A percentile compares a stretch with the other conserved stretches of the same genome.
These are phyloP conservation scores for Caenorhabditis sp. DNA, from an alignment of 2,888 invertebrate genomes.

Conservation along the genomic window DNA sequence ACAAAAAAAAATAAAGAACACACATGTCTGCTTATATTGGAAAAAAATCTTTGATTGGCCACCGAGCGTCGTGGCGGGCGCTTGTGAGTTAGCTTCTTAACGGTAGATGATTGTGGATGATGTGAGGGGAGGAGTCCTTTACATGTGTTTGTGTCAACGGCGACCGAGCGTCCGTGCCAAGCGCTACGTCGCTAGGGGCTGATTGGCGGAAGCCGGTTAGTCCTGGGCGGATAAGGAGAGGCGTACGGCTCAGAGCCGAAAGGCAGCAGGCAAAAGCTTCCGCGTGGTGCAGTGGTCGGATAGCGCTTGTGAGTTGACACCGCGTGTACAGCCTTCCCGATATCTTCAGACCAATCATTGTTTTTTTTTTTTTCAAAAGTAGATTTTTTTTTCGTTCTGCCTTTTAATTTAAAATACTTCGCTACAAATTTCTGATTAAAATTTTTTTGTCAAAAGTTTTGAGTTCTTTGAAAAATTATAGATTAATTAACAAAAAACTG, in stretches of 20 bases:
- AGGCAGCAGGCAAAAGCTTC: slow-evolving; percentile 66
- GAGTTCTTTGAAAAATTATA: too few relatives aligned
- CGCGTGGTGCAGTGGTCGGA: slow-evolving; percentile 65
- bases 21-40: too few relatives aligned
- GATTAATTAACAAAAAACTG: too few relatives aligned
- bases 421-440: too few relatives aligned
- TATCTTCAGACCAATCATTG: slow-evolving; percentile 52
- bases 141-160: slow-evolving; percentile 44
- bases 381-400: too few relatives aligned
- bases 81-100: slow-evolving; percentile 52
- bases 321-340: slow-evolving; percentile 45
- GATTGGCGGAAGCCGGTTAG: slow-evolving; percentile 41
- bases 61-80: slow-evolving; percentile 57
- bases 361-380: slow-evolving; percentile 31
- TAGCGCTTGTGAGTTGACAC: slow-evolving; percentile 50
- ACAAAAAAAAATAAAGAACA: too few relatives aligned
- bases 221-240: slow-evolving; percentile 61
- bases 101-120: too few relatives aligned
- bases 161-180: slow-evolving; percentile 62
- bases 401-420: too few relatives aligned
- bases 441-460: too few relatives aligned
- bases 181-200: slow-evolving; percentile 59
- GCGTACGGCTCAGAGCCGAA: slow-evolving; percentile 65
- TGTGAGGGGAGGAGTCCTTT: slow-evolving; percentile 46
- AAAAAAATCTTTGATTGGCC: slow-evolving; percentile 4